Base-by-base conservation (phyloP, 2,113 vertebrate genomes). In the Phrynocephalus versicolor region DNA sequence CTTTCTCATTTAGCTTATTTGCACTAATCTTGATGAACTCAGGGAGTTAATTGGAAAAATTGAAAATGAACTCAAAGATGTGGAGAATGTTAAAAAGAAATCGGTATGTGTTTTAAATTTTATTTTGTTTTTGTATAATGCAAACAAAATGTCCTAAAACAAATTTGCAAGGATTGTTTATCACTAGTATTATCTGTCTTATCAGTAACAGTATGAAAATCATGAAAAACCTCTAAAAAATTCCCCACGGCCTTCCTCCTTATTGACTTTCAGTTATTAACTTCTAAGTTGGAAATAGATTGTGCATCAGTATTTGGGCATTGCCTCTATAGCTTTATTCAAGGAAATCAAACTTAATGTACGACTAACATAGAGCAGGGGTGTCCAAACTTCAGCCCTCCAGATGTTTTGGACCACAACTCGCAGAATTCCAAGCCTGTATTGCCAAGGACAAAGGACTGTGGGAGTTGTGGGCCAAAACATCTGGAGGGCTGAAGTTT, bases 61-160 rank as follows among this genome's bases (percentile, higher is more conserved):
- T 88, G 98, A 99, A 92, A 98, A 97, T 94, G 98, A 99, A 94
- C 97, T 99, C 87, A 98, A 97, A 94, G 97, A 97, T 92, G 95
- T 99, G 94, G 98, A 99, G 91, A 98, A 97, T 96, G 96, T 96
- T 94, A 98, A 97, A 96, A 99, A 99, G 97, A 99, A 97, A 98
- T 96, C 98, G 97, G 98, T 99, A 97, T 94, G 97, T 97, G 94
- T 94, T 90, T 78, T 93, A 92, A 94, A 89, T 87, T 96, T 95
- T 94, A 90, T 81, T 85, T 89, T 94, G 0, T 94, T 78, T 94
- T 71, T 85, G 21, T 60, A 45, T 83, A 83, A 67, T 93, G 74
- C 95, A 58, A 51, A 51, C 45, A 51, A 51, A 51, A 51, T 6
- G 45, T 10, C 10, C 45, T 51, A 51, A 5, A 51, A 51, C 45